These are phyloP conservation scores for Coenonympha arcania DNA, from an alignment of 2,888 invertebrate species.

Conservation along the genomic window DNA sequence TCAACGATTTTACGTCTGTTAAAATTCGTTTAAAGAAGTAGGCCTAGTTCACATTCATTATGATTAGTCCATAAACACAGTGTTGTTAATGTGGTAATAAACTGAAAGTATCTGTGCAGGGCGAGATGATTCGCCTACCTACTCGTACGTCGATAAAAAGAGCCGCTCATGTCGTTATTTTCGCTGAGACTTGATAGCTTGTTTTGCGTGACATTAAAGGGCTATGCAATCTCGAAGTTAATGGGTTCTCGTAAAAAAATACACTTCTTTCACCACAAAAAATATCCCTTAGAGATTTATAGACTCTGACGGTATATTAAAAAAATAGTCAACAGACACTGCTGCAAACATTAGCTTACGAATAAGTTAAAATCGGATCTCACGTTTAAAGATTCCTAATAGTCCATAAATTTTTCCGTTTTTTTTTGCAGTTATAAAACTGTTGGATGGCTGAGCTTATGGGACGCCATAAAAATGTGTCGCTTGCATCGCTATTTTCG, in stretches of 20 bases:
- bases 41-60: not conserved
- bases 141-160: slow-evolving; percentile 40
- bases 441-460: slow-evolving; percentile 35
- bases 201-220: slow-evolving; percentile 26
- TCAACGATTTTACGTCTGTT: no score
- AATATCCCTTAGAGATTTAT: not conserved
- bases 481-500: slow-evolving; percentile 42
- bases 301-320: no score
- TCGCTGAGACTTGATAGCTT: slow-evolving; percentile 40
- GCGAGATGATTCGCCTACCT: slow-evolving; percentile 32
- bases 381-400: not conserved
- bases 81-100: slow-evolving; percentile 39
- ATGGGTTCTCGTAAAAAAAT: not conserved
- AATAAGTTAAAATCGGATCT: not conserved
- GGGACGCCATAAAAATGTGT: slow-evolving; percentile 39
- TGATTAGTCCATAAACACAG: slow-evolving; percentile 1
- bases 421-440: slow-evolving; percentile 2
- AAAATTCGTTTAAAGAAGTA: no score
- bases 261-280: not conserved
- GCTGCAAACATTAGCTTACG: no score
- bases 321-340: no score
- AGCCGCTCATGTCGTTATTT: slow-evolving; percentile 40
- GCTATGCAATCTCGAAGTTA: slow-evolving; percentile 3
- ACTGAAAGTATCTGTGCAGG: slow-evolving; percentile 37
- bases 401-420: not conserved